Evolutionary conservation across 2,113 vertebrate species (phyloP).

Genomic region (Pleuronectes platessa): DNA sequence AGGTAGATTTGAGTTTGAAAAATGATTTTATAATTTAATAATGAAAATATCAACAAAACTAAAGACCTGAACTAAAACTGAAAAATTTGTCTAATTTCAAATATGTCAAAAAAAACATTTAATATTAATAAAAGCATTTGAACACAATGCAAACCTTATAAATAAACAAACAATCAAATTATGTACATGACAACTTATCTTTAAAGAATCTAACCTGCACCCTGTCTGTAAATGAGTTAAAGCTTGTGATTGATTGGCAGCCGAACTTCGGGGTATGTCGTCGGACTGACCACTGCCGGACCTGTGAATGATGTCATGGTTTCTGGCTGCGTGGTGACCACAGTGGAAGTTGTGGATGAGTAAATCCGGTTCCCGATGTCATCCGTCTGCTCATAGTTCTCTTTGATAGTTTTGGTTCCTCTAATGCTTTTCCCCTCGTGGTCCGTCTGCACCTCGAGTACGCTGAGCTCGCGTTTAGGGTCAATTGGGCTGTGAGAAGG

Average conservation of each 20-base stretch:
- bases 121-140: neutral
- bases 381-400: conserved; percentile 86
- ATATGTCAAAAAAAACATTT: conserved; percentile 2
- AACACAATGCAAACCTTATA: neutral
- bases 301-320: conserved; percentile 58
- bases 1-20: neutral
- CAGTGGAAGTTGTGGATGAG: conserved; percentile 83
- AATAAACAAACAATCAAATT: conserved; percentile 10
- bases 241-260: conserved; percentile 67
- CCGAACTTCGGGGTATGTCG: conserved; percentile 80
- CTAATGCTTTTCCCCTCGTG: conserved; percentile 72
- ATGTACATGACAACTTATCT: conserved; percentile 21
- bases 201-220: neutral
- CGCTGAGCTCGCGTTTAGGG: conserved; percentile 80
- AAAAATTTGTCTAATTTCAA: conserved; percentile 14
- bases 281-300: conserved; percentile 62
- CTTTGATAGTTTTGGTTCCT: conserved; percentile 81
- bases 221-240: neutral
- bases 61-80: neutral
- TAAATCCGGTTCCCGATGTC: conserved; percentile 85
- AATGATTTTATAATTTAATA: neutral
- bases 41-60: conserved; percentile 1
- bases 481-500: conserved; percentile 55
- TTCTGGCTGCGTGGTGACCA: conserved; percentile 83
- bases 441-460: conserved; percentile 85